Base-by-base conservation (phyloP, 2,797 vertebrate genomes). In the Sternotherus odoratus region DNA sequence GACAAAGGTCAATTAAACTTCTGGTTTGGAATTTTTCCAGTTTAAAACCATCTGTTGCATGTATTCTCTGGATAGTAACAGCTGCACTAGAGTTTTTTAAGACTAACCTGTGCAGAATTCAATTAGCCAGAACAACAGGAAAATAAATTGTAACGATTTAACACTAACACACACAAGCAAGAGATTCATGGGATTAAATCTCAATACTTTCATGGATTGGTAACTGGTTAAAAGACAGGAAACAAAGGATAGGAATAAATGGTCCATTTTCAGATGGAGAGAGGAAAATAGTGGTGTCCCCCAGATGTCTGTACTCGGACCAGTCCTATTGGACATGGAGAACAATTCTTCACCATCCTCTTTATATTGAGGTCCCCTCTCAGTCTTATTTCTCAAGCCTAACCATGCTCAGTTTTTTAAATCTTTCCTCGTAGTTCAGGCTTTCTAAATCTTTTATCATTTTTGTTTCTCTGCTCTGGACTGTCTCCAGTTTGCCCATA, bases 21-120 rank as follows among this genome's bases (percentile, higher is more conserved):
- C 85, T 84, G 56, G 89, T 79, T 74, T 95, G 95, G 89, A 96
- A 43, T 30, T 80, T 66, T 93, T 94, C 91, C 86, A 91, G 16
- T 72, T 95, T 72, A 87, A 92, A 83, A 82, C 87, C 79, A 84
- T 82, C 91, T 84, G 86, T 48, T 53, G 46, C 9, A 1, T 48
- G 57, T 66, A 21, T 57, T 89, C 82, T 92, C 75, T 77, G 46
- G 88, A 23, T 24, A 33, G 77, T 85, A 85, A 93, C 81, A 92
- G 60, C 79, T 93, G 60, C 43, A 28, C 0, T 0, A 9, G 43
- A 49, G 30, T 80, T 49, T 51, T 16, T 87, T 48, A 89, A 50
- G 77, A 79, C 33, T 79, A 66, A 92, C 85, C 51, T 90, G 39
- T 30, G 43, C 53, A 94, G 91, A 91, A 95, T 92, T 95, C 54